Base-by-base conservation (phyloP, 1,140 invertebrate genomes). In the Battus philenor region DNA sequence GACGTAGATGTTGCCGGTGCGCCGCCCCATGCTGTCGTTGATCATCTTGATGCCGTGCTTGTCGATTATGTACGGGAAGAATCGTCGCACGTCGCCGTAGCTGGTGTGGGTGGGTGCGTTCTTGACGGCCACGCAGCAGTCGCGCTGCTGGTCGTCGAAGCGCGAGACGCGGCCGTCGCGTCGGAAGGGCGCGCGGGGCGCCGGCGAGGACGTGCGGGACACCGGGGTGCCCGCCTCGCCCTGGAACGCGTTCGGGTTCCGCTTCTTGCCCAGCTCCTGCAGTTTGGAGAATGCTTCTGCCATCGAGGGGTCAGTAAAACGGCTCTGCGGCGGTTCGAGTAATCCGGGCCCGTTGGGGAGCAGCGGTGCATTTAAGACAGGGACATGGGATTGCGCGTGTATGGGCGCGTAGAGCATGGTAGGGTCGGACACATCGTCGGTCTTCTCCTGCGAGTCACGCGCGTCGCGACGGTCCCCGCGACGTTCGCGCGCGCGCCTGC, bases 21-120 rank as follows among this genome's bases (percentile, higher is more conserved):
- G 88, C 15, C 91, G 90, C 0, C 96, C 95, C 52, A 91, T 89
- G 7, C 90, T 89, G 56, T 96, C 93, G 64, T 92, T 94, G 4
- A 95, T 91, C 54, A 97, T 87, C 77, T 97, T 97, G 17, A 98
- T 90, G 2, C 95, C 94, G 62, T 93, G 92, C 49, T 92, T 92
- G 5, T 92, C 90, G 24, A 97, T 94, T 59, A 91, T 90, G 36
- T 93, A 89, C 2, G 90, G 88, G 68, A 98, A 97, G 49, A 96
- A 93, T 38, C 92, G 89, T 6, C 94, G 86, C 0, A 98, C 83
- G 62, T 97, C 95, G 11, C 90, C 89, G 62, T 95, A 94, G n/a
- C 88, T 90, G 0, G 92, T 88, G 46, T 88, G 90, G 9, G 88
- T 73, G 0, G 90, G 89, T 68, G 93, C 89, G 43, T 92, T 91